Conservation (phyloP, 2,797 vertebrate species). For the Thripadectes ignobilis region DNA sequence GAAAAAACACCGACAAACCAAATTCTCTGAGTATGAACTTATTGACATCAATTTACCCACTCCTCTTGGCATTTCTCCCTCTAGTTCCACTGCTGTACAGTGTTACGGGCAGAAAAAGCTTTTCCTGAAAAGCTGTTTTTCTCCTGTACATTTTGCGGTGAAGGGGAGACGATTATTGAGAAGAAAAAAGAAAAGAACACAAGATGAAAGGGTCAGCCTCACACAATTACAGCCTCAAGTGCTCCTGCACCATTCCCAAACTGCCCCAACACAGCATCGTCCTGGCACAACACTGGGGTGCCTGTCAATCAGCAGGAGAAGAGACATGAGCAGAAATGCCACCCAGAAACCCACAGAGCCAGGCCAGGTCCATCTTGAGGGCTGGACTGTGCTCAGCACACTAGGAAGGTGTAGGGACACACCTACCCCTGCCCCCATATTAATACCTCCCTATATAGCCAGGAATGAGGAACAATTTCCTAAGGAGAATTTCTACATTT, state of each 20-base stretch:
- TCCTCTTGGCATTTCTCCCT: not conserved
- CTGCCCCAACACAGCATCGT: rapidly evolving
- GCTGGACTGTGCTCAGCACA: not conserved
- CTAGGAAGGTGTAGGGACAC: not conserved
- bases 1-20: not conserved
- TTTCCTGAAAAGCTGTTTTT: conserved; percentile 18
- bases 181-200: conserved; percentile 29
- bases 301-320: not conserved
- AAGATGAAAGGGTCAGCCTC: not conserved
- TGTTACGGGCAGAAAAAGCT: not conserved
- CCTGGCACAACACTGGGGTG: not conserved
- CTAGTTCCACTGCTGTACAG: not conserved
- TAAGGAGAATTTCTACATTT: not conserved
- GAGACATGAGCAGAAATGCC: not conserved
- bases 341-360: not conserved
- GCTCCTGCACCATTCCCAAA: not conserved
- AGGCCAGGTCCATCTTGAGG: not conserved
- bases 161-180: not conserved
- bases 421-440: rapidly evolving
- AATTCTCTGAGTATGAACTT: not conserved
- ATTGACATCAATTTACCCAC: not conserved
- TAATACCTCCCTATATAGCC: not conserved
- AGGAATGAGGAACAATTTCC: not conserved
- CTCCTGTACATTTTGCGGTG: not conserved
- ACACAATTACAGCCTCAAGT: not conserved